Evolutionary conservation across 2,888 invertebrate species (phyloP).

Genomic region (Vanessa cardui): DNA sequence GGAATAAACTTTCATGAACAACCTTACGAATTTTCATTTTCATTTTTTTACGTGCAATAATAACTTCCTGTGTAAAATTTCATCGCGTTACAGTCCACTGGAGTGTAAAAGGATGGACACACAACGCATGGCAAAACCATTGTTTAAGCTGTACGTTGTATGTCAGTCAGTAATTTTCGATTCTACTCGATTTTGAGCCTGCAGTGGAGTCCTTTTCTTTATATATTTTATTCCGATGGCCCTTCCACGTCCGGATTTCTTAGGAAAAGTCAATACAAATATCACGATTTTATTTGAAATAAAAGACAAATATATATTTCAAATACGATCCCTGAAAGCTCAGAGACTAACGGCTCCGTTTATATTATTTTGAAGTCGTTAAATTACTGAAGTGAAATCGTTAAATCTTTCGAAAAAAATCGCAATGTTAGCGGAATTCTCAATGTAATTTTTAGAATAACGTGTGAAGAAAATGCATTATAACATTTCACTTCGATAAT

Average conservation of each 20-base stretch:
- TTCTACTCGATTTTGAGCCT: no score
- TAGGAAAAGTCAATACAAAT: background rate
- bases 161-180: no score
- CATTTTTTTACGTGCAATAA: no score
- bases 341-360: background rate
- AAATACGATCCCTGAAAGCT: background rate
- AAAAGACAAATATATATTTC: slow-evolving; percentile 4
- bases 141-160: no score
- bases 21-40: no score
- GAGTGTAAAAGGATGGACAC: no score
- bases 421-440: background rate
- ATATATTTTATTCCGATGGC: background rate
- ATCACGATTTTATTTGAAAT: slow-evolving; percentile 1
- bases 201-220: background rate
- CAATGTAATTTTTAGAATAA: background rate
- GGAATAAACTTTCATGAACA: no score
- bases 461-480: background rate
- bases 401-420: background rate
- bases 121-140: no score
- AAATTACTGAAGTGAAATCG: background rate
- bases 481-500: background rate
- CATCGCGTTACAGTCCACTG: no score
- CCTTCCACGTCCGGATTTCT: background rate
- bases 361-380: slow-evolving; percentile 1
- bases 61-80: no score